These are phyloP conservation scores for Leucopsar rothschildi DNA, from an alignment of 2,113 vertebrate genomes.

Conservation along the genomic window DNA sequence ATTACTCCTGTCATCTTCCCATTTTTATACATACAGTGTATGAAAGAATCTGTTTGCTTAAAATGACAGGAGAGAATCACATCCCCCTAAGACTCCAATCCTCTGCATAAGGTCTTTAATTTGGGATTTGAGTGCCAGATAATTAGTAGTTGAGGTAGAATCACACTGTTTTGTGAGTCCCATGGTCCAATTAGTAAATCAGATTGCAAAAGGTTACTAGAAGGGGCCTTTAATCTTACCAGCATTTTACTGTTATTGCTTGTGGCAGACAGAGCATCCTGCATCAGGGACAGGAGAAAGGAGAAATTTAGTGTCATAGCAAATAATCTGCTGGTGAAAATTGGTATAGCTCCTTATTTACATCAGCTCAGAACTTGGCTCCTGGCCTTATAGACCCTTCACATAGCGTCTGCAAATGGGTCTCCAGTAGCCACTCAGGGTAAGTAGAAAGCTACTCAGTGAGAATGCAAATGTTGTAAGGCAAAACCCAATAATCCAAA, in stretches of 20 bases:
- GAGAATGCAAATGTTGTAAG: not conserved
- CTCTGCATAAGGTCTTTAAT: not conserved
- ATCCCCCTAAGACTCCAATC: not conserved
- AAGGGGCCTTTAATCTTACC: not conserved
- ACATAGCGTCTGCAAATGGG: not conserved
- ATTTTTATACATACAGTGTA: not conserved
- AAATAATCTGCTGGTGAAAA: not conserved
- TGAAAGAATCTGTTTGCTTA: slow-evolving; percentile 28
- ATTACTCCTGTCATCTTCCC: slow-evolving; percentile 36
- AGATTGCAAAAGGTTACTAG: slow-evolving; percentile 8
- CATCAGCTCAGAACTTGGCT: not conserved
- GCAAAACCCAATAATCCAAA: not conserved
- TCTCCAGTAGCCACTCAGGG: not conserved
- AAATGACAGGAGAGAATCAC: not conserved
- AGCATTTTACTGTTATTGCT: not conserved
- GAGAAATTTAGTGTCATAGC: not conserved
- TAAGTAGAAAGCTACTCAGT: not conserved
- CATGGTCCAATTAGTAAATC: slow-evolving; percentile 37
- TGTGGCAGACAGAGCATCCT: not conserved
- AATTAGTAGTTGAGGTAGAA: slow-evolving; percentile 26
- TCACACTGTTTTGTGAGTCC: slow-evolving; percentile 18
- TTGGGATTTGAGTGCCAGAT: slow-evolving; percentile 15
- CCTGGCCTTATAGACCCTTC: not conserved
- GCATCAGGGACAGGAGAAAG: not conserved
- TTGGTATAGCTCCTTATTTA: not conserved